Evolutionary conservation across 2,797 vertebrate genomes (phyloP), one percentile per base, ranked within the genome.

Genomic region (Gymnopithys bicolor): DNA sequence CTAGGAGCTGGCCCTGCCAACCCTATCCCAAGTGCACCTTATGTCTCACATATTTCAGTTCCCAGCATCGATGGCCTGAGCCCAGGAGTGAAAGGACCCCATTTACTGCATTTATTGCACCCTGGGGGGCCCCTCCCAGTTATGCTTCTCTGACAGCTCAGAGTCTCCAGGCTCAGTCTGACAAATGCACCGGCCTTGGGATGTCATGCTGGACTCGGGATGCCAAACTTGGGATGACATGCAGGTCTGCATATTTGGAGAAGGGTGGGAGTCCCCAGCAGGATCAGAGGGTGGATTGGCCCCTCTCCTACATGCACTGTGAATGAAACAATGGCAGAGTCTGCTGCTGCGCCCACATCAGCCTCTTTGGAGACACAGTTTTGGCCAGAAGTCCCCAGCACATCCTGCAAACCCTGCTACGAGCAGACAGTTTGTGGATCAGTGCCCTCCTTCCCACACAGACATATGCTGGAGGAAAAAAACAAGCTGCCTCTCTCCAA

Each of bases 391-490:
- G 92, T 24, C 68, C 60, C n/a, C 2, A 0, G 35, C 0, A 0
- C 75, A 94, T 64, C 59, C 88, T 76, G 73, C 3, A 8, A 90
- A 32, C 46, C 37, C 90, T 67, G 64, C 85, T 5, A 0, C 1
- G 0, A 95, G 60, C 90, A 92, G 76, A 28, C 43, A 85, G 93
- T 56, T 90, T 94, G 86, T 96, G 95, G 91, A 89, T 92, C 91
- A 21, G 66, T 3, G 32, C 84, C 64, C 67, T 93, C 69, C 89
- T 93, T 95, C 92, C 90, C 92, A 96, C 92, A 85, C 95, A 94
- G 79, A 86, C 77, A 70, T 93, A 93, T 88, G 92, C 69, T 89
- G 24, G 37, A 76, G 67, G 15, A 5, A 63, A 86, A 89, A 92
- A 96, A 92, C 84, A 92, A 93, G 70, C 60, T 78, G 73, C 37